Conservation (phyloP, 2,797 vertebrate genomes). For the Hydrolagus colliei region DNA sequence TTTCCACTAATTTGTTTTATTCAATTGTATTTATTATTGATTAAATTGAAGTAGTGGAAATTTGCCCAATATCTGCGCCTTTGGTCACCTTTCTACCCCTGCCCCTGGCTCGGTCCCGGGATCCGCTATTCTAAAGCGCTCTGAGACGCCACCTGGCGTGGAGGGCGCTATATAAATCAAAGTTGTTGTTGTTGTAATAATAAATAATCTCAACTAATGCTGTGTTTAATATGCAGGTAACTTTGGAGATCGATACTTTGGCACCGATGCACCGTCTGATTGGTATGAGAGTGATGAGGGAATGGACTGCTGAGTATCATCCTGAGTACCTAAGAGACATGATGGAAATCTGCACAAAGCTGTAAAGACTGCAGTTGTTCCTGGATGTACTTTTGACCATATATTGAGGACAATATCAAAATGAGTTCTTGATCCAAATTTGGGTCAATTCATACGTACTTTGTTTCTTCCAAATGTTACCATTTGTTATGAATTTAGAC, state of each 20-base stretch:
- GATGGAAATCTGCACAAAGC: not conserved
- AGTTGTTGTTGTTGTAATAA: not conserved
- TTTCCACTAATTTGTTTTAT: no score
- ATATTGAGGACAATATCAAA: not conserved
- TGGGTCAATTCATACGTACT: not conserved
- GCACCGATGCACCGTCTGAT: conserved; percentile 72
- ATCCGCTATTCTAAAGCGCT: no score
- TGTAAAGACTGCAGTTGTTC: not conserved
- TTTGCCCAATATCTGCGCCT: no score
- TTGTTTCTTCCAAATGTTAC: not conserved
- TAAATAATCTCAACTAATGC: not conserved
- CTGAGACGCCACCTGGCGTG: no score
- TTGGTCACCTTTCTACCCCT: no score
- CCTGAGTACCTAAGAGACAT: not conserved
- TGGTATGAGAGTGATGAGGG: conserved; percentile 68
- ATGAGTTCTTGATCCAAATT: conserved; percentile 6
- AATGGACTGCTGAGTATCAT: conserved; percentile 60
- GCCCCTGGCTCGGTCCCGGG: no score
- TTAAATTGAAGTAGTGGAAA: no score
- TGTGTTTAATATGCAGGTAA: conserved; percentile 60
- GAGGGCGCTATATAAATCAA: no score
- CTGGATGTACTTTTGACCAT: not conserved
- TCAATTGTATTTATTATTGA: no score
- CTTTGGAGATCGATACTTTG: conserved; percentile 84
- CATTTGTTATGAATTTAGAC: not conserved